These are phyloP conservation scores for Colostygia pectinataria DNA, from an alignment of 2,888 invertebrate species.

Conservation along the genomic window DNA sequence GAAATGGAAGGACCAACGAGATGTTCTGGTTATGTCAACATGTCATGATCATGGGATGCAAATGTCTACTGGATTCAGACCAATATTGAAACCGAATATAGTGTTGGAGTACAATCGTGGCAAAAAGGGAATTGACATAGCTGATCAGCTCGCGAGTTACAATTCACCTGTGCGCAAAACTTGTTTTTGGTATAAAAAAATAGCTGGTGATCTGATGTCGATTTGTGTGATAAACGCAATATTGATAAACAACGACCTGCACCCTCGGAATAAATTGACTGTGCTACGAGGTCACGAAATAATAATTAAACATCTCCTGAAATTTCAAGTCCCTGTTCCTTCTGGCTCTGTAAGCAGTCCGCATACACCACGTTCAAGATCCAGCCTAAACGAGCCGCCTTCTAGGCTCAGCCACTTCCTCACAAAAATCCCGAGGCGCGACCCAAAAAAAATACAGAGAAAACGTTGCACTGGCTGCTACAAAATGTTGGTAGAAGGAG, in stretches of 20 bases:
- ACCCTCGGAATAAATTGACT: no score
- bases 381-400: no score
- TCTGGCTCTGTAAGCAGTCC: no score
- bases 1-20: constrained; percentile 18
- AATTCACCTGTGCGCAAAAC: constrained; percentile 27
- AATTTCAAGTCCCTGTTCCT: no score
- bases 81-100: constrained; percentile 24
- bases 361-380: no score
- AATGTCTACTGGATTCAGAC: constrained; percentile 16
- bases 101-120: constrained; percentile 5
- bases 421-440: no score
- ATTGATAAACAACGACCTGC: constrained; percentile 22
- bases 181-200: constrained; percentile 28
- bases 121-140: constrained; percentile 28
- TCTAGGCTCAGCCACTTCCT: no score
- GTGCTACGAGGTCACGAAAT: no score
- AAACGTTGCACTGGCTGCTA: no score
- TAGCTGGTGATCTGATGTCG: constrained; percentile 21
- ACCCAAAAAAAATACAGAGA: no score
- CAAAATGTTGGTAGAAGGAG: no score
- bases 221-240: constrained; percentile 22
- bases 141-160: constrained; percentile 30
- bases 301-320: no score
- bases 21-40: constrained; percentile 15
- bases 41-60: constrained; percentile 23